Evolutionary conservation across 2,888 invertebrate genomes (phyloP).

Genomic region (Heliothis peltigera): DNA sequence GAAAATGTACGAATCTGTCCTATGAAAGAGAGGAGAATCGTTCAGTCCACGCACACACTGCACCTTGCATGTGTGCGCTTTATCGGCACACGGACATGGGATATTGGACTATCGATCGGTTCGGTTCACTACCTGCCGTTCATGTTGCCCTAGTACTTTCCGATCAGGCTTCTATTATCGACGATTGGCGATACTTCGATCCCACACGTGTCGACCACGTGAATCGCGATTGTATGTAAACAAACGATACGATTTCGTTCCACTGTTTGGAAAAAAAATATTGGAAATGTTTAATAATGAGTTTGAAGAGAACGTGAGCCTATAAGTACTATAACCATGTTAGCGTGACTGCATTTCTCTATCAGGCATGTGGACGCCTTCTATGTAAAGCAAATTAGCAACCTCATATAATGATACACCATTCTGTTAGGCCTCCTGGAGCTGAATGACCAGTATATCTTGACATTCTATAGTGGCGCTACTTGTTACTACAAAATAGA

Average conservation of each 20-base stretch:
- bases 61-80: slow-evolving; percentile 36
- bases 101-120: slow-evolving; percentile 55
- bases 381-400: slow-evolving; percentile 40
- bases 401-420: slow-evolving; percentile 35
- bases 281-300: background rate
- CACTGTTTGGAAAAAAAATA: background rate
- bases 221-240: slow-evolving; percentile 19
- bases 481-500: background rate
- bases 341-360: slow-evolving; percentile 28
- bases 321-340: slow-evolving; percentile 1
- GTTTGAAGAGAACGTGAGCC: background rate
- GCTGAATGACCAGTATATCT: slow-evolving; percentile 12
- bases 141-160: slow-evolving; percentile 51
- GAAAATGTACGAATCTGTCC: slow-evolving; percentile 17
- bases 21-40: slow-evolving; percentile 35
- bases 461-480: slow-evolving; percentile 18
- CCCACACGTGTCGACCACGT: slow-evolving; percentile 14
- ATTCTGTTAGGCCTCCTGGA: slow-evolving; percentile 11
- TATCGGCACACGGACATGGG: slow-evolving; percentile 42
- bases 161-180: slow-evolving; percentile 40
- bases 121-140: slow-evolving; percentile 50
- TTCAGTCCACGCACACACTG: slow-evolving; percentile 44
- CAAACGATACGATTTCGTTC: background rate
- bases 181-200: slow-evolving; percentile 42
- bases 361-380: slow-evolving; percentile 5